Evolutionary conservation across 2,113 vertebrate species (phyloP).

Genomic region (Poeciliopsis retropinna): DNA sequence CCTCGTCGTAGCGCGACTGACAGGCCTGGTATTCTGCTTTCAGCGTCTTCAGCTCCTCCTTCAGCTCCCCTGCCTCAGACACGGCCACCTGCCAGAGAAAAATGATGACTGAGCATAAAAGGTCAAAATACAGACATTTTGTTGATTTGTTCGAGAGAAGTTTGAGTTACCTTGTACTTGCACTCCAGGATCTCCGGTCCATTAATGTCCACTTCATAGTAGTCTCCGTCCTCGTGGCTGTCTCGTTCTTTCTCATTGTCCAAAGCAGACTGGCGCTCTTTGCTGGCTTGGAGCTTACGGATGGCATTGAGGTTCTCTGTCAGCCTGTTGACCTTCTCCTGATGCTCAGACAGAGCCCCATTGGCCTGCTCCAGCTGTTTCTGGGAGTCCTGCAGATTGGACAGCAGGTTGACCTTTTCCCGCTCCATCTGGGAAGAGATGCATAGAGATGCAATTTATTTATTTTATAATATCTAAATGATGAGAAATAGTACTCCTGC

Average conservation of each 20-base stretch:
- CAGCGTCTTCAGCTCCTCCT: conserved; percentile 91
- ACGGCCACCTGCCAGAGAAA: conserved; percentile 80
- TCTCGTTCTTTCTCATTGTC: conserved; percentile 96
- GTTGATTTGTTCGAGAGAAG: not conserved
- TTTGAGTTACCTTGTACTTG: conserved; percentile 88
- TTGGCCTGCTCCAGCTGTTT: conserved; percentile 94
- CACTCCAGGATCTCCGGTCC: conserved; percentile 97
- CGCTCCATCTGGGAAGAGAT: conserved; percentile 88
- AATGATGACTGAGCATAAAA: not conserved
- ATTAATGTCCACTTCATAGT: conserved; percentile 98
- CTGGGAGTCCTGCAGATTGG: conserved; percentile 94
- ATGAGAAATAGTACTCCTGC: not conserved
- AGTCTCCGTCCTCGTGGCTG: conserved; percentile 95
- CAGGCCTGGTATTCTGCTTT: conserved; percentile 87
- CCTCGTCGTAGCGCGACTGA: conserved; percentile 87
- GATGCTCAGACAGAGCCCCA: conserved; percentile 90
- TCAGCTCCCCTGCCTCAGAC: conserved; percentile 91
- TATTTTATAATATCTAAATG: conserved; percentile 6
- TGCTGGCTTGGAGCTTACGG: conserved; percentile 92
- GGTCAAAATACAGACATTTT: not conserved
- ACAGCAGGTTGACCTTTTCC: conserved; percentile 91
- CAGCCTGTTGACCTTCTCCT: conserved; percentile 92
- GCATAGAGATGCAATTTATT: not conserved
- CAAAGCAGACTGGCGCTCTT: conserved; percentile 94
- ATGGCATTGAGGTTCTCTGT: conserved; percentile 90